These are phyloP conservation scores for Acromyrmex heyeri DNA, from an alignment of 1,140 invertebrate genomes.

Conservation along the genomic window DNA sequence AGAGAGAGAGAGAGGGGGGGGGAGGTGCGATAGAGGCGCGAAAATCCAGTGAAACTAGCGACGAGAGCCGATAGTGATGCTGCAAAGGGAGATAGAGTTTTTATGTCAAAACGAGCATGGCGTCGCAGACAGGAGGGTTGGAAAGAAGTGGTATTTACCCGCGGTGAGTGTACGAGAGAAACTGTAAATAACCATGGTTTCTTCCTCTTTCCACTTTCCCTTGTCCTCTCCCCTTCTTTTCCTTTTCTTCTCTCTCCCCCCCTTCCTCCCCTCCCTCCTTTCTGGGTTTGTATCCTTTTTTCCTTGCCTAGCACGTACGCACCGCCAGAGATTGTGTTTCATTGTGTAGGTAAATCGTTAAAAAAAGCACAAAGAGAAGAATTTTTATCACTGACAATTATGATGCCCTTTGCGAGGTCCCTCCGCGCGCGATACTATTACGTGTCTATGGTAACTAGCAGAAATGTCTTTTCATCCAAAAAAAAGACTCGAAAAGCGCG, in stretches of 20 bases:
- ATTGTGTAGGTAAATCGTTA: slow-evolving; percentile 35
- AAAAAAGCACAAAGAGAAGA: slow-evolving; percentile 66
- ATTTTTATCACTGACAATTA: slow-evolving; percentile 78
- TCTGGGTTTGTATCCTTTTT: neutral
- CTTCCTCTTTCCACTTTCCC: slow-evolving; percentile 13
- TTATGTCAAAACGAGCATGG: slow-evolving; percentile 54
- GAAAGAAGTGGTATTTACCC: slow-evolving; percentile 36
- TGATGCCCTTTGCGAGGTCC: slow-evolving; percentile 72
- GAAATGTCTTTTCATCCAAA: neutral
- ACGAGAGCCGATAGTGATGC: slow-evolving; percentile 50
- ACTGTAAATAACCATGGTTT: slow-evolving; percentile 57
- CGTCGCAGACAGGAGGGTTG: slow-evolving; percentile 23
- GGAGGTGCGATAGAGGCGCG: slow-evolving; percentile 63
- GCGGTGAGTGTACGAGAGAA: slow-evolving; percentile 30
- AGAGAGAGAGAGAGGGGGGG: neutral
- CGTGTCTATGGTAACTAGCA: slow-evolving; percentile 26
- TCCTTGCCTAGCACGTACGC: slow-evolving; percentile 28
- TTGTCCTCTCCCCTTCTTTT: neutral
- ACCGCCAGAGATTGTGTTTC: slow-evolving; percentile 51
- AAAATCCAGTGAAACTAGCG: slow-evolving; percentile 71
- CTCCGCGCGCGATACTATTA: slow-evolving; percentile 35
- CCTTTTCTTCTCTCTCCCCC: neutral
- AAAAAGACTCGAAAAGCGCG: neutral
- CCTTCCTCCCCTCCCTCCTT: neutral
- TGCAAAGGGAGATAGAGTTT: slow-evolving; percentile 59